These are phyloP conservation scores for Mythimna vitellina DNA, from an alignment of 2,888 invertebrate species.

Conservation along the genomic window DNA sequence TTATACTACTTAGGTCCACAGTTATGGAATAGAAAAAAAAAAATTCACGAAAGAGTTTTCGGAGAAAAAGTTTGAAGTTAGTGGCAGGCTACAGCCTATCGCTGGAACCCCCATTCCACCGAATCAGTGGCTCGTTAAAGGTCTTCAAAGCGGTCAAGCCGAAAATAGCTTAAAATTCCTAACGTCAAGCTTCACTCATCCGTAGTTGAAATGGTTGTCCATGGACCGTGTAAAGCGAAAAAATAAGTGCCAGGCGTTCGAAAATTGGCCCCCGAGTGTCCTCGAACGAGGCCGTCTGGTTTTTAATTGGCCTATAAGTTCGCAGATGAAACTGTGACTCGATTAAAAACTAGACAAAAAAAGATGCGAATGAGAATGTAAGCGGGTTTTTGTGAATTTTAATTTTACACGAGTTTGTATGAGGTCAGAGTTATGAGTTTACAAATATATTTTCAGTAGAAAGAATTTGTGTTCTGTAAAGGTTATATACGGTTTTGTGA, in stretches of 20 bases:
- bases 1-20: no score
- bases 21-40: background rate
- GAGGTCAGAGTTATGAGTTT: conserved; percentile 17
- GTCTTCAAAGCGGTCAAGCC: conserved; percentile 72
- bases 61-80: conserved; percentile 19
- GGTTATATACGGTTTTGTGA: conserved; percentile 21
- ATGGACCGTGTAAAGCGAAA: conserved; percentile 67
- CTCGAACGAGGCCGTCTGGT: conserved; percentile 54
- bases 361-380: conserved; percentile 28
- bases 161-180: conserved; percentile 79
- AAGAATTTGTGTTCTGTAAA: conserved; percentile 16
- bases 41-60: background rate
- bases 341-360: conserved; percentile 58
- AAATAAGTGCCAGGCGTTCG: conserved; percentile 74
- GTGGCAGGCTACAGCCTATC: conserved; percentile 16
- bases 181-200: conserved; percentile 74
- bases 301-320: conserved; percentile 74
- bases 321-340: conserved; percentile 50
- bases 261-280: conserved; percentile 72
- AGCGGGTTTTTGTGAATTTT: conserved; percentile 60
- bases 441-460: conserved; percentile 32
- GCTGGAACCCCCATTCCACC: conserved; percentile 61
- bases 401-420: conserved; percentile 53
- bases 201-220: conserved; percentile 75
- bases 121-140: conserved; percentile 74